Evolutionary conservation across 1,140 invertebrate genomes (phyloP).

Genomic region (Antheraea mylitta): DNA sequence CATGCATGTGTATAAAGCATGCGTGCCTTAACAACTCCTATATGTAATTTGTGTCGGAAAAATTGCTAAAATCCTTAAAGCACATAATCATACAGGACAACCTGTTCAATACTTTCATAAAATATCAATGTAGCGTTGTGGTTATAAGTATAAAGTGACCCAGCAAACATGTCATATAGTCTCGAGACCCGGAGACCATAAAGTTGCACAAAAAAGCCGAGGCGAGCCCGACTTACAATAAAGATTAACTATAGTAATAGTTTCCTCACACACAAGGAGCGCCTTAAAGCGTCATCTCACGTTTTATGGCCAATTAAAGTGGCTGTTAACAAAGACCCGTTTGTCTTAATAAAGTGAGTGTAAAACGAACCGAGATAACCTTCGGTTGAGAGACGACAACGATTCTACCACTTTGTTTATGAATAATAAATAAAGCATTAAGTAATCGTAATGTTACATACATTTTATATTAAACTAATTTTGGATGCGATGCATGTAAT

Average conservation of each 20-base stretch:
- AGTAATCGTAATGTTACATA: too few species aligned
- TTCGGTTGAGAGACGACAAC: constrained; percentile 2
- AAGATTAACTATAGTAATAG: constrained; percentile 3
- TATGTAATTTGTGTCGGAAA: too few species aligned
- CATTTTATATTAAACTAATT: too few species aligned
- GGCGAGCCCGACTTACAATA: not conserved
- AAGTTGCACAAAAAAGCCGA: not conserved
- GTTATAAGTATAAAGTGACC: not conserved
- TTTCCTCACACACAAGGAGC: constrained; percentile 3
- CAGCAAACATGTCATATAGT: not conserved
- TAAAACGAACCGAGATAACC: constrained; percentile 26
- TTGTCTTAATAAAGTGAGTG: constrained; percentile 41
- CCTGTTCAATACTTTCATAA: too few species aligned
- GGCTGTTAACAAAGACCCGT: constrained; percentile 33
- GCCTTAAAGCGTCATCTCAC: constrained; percentile 30
- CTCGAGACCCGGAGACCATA: not conserved
- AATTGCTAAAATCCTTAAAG: too few species aligned
- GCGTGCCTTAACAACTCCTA: too few species aligned
- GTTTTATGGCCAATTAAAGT: constrained; percentile 44
- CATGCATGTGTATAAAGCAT: too few species aligned
- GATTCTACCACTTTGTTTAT: not conserved
- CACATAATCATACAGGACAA: too few species aligned
- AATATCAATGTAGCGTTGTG: not conserved
- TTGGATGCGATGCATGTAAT: too few species aligned
- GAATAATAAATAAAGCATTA: not conserved